These are phyloP conservation scores for Malurus melanocephalus DNA, from an alignment of 2,113 vertebrate genomes.

Conservation along the genomic window DNA sequence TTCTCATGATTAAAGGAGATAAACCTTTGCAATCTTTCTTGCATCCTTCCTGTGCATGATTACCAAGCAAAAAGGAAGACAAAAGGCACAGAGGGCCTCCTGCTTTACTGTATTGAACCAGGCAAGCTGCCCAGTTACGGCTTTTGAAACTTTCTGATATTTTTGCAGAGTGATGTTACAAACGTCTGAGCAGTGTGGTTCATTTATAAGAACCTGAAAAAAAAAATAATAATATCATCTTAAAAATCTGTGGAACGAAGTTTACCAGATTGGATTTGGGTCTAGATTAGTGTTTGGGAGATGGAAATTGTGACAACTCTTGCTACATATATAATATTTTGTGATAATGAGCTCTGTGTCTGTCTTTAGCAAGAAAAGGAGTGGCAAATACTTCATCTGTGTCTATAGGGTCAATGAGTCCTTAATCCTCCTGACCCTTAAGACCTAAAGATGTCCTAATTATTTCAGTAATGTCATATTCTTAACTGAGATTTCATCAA, in stretches of 20 bases:
- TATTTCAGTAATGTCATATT: background rate
- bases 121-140: background rate
- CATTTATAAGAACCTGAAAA: background rate
- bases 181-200: rapidly evolving
- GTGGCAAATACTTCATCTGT: background rate
- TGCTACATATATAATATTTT: background rate
- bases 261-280: background rate
- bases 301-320: background rate
- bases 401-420: background rate
- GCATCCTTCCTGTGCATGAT: background rate
- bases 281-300: background rate
- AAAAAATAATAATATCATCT: rapidly evolving
- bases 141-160: background rate
- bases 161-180: background rate
- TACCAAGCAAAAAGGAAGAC: background rate
- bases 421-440: background rate
- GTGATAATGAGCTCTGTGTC: background rate
- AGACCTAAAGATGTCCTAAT: background rate
- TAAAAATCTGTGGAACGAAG: background rate
- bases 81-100: background rate
- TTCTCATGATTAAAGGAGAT: background rate
- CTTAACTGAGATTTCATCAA: background rate
- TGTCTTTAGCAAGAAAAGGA: background rate
- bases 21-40: background rate
- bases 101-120: background rate